Evolutionary conservation across 2,113 vertebrate genomes (phyloP).

Genomic region (Myiozetetes cayanensis): DNA sequence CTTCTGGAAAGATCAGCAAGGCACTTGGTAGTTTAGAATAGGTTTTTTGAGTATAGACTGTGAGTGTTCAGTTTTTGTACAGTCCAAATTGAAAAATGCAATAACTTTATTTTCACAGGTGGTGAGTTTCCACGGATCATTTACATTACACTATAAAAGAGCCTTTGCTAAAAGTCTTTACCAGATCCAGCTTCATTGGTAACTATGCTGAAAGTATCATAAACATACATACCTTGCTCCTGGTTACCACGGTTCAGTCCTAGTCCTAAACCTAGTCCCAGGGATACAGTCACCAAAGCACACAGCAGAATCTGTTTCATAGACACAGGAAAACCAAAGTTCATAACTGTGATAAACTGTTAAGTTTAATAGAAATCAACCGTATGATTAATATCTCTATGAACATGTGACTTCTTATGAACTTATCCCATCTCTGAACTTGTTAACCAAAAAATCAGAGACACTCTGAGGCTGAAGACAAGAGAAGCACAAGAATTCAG

Average conservation of each 20-base stretch:
- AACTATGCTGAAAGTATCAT: not conserved
- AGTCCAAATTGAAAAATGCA: not conserved
- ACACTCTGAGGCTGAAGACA: not conserved
- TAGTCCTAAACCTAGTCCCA: slow-evolving; percentile 77
- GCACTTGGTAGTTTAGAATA: not conserved
- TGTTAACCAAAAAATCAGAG: not conserved
- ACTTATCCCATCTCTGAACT: not conserved
- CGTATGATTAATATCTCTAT: not conserved
- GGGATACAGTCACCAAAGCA: slow-evolving; percentile 70
- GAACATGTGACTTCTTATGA: not conserved
- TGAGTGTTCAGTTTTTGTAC: not conserved
- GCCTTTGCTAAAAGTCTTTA: not conserved
- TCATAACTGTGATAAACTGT: not conserved
- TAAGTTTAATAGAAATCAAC: not conserved
- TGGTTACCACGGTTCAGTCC: slow-evolving; percentile 61
- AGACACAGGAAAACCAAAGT: not conserved
- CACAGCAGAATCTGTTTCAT: slow-evolving; percentile 72
- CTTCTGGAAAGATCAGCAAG: not conserved
- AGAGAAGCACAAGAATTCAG: not conserved
- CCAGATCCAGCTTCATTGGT: not conserved
- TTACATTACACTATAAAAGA: not conserved
- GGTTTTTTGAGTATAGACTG: not conserved
- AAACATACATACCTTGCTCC: slow-evolving; percentile 59
- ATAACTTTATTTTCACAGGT: not conserved
- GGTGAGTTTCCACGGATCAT: not conserved